Evolutionary conservation across 2,113 vertebrate species (phyloP), one percentile per base, ranked within the genome.

Genomic region (Aspiorhynchus laticeps): DNA sequence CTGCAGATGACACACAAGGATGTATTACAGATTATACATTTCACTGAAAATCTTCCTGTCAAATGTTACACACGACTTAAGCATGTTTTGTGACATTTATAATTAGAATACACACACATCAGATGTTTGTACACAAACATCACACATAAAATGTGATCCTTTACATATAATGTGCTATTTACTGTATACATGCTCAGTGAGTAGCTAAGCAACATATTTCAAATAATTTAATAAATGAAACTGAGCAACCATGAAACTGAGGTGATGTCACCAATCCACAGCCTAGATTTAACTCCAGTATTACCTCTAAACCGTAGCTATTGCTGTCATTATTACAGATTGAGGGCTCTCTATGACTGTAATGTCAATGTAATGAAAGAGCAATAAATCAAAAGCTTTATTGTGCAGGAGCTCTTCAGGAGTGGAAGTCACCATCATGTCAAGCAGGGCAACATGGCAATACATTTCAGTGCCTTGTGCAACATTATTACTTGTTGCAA

Each of bases 321-420:
- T 75, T 87, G 80, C 65, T 86, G 86, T 89, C 86, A 88, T 91
- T 88, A 76, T 31, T 48, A 33, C 73, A 78, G 81, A 88, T 80
- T 79, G 82, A 56, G 15, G 73, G 80, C 31, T 73, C 74, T 89
- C 86, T 19, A 59, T 41, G 48, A 63, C 56, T 75, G 51, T 85
- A 85, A 82, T 86, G 80, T 83, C 87, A 88, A 26, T 82, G 41
- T 74, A 85, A 91, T 90, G 87, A 87, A 69, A 31, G 28, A 43
- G 83, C 59, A 87, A 89, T 91, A 91, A 88, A 90, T 91, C 89
- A 87, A 71, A 88, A 85, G 65, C 80, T 88, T 84, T 85, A 59
- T 76, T 81, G 84, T 82, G 80, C 85, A 84, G 41, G 84, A 78
- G 81, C 63, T 80, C 46, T 33, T 87, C 84, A 87, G 75, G 78